Conservation (phyloP, 1,140 invertebrate genomes). For the Pectinophora gossypiella region DNA sequence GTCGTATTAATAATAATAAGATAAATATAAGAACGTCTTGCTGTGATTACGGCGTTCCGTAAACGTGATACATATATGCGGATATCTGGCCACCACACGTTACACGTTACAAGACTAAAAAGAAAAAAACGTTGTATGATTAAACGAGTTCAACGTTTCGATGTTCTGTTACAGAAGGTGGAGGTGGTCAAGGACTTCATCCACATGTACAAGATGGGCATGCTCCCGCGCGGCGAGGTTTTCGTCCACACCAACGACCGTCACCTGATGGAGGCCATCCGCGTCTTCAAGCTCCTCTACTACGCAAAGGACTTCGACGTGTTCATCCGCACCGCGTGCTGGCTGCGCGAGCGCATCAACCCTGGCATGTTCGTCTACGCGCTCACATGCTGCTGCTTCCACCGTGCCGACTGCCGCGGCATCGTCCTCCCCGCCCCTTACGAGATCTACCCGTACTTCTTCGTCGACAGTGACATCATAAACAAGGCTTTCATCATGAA, state of each 20-base stretch:
- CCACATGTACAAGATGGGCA: conserved; percentile 49
- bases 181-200: conserved; percentile 57
- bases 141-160: not conserved
- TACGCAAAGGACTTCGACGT: conserved; percentile 79
- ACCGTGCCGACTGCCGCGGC: conserved; percentile 77
- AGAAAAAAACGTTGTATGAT: too few species aligned
- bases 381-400: conserved; percentile 76
- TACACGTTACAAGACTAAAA: too few species aligned
- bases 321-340: conserved; percentile 80
- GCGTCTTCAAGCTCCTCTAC: conserved; percentile 78
- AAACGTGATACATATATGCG: too few species aligned
- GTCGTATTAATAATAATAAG: too few species aligned
- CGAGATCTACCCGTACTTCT: conserved; percentile 80
- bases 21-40: too few species aligned
- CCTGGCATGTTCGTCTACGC: conserved; percentile 79
- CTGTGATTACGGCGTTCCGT: too few species aligned
- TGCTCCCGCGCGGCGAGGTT: conserved; percentile 74
- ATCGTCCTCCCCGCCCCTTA: conserved; percentile 80
- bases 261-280: conserved; percentile 75
- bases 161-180: conserved; percentile 39
- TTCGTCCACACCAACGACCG: conserved; percentile 74
- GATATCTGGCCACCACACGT: too few species aligned
- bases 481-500: conserved; percentile 78
- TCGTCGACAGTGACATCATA: conserved; percentile 78
- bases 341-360: conserved; percentile 79